These are phyloP conservation scores for Lophotis ruficrista DNA, from an alignment of 2,113 vertebrate genomes.

Conservation along the genomic window DNA sequence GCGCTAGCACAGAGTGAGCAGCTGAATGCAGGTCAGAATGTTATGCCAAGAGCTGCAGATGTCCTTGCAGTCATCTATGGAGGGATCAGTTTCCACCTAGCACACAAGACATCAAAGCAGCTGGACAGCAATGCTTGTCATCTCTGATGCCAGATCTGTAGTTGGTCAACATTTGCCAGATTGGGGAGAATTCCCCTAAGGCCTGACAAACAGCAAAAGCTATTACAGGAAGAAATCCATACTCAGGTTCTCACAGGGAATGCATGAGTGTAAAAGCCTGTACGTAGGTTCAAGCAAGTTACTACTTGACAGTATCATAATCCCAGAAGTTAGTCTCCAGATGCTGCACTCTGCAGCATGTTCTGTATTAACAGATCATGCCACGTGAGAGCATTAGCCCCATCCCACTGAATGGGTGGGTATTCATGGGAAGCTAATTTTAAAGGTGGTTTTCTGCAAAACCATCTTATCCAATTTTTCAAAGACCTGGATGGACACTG, in stretches of 20 bases:
- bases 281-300: not conserved
- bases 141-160: not conserved
- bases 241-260: not conserved
- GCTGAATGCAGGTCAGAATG: not conserved
- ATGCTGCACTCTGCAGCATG: not conserved
- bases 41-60: not conserved
- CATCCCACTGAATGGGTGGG: not conserved
- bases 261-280: not conserved
- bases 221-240: not conserved
- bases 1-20: not conserved
- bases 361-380: not conserved
- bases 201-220: not conserved
- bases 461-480: not conserved
- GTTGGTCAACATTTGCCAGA: not conserved
- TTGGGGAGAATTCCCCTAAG: not conserved
- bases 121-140: not conserved
- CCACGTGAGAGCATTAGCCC: not conserved
- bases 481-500: not conserved
- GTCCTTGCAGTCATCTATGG: not conserved
- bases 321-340: not conserved
- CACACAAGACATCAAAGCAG: not conserved
- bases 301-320: not conserved
- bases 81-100: not conserved
- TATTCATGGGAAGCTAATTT: not conserved
- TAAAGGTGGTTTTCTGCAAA: not conserved